These are phyloP conservation scores for Cryptops parisi DNA, from an alignment of 2,888 invertebrate species.

Conservation along the genomic window DNA sequence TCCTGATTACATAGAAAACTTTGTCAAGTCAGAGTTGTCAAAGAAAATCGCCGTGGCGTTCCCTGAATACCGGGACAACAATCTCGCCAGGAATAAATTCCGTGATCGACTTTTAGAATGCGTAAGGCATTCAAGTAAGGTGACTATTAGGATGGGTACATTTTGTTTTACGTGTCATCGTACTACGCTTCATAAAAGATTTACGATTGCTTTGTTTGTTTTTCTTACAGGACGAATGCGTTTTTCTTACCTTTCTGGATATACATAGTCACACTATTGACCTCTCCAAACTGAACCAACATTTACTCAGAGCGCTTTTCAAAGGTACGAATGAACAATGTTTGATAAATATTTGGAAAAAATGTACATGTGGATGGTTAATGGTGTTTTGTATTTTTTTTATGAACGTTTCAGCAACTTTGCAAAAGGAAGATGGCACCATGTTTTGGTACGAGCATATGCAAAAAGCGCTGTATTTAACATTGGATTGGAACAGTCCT, in stretches of 20 bases:
- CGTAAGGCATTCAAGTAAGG: constrained; percentile 27
- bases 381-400: constrained; percentile 5
- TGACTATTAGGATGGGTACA: constrained; percentile 16
- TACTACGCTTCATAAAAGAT: not conserved
- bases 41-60: constrained; percentile 28
- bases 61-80: constrained; percentile 29
- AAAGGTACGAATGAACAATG: too few relatives aligned
- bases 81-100: constrained; percentile 27
- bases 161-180: not conserved
- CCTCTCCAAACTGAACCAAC: constrained; percentile 30
- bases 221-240: constrained; percentile 24
- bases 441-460: constrained; percentile 16
- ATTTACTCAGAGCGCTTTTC: constrained; percentile 29
- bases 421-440: constrained; percentile 5
- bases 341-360: not conserved
- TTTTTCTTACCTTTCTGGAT: constrained; percentile 29
- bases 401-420: constrained; percentile 6
- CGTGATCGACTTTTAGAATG: constrained; percentile 31
- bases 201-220: not conserved
- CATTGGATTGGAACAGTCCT: constrained; percentile 31
- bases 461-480: constrained; percentile 27
- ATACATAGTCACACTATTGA: constrained; percentile 27
- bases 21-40: constrained; percentile 31
- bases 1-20: constrained; percentile 28
- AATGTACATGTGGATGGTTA: not conserved